phyloP scores from a whole-genome alignment of 1,140 invertebrate species.

The Teleogryllus occipitalis region DNA sequence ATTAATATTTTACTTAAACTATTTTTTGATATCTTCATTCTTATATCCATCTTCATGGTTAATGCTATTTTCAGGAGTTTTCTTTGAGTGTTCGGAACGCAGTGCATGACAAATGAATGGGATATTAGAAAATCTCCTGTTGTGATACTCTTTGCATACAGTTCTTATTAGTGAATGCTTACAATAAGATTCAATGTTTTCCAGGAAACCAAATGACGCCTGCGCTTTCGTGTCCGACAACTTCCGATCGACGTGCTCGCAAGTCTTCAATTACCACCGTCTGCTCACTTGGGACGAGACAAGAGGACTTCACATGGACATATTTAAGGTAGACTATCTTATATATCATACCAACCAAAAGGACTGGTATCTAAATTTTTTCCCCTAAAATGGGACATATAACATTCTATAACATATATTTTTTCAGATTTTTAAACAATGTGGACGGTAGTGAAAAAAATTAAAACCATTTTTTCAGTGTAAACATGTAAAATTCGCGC shows the following conservation, averaged over 20 bases:
- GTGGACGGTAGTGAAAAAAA: no score
- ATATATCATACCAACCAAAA: not conserved
- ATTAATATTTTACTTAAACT: no score
- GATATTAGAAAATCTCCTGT: not conserved
- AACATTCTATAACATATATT: no score
- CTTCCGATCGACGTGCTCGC: constrained; percentile 70
- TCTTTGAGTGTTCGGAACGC: not conserved
- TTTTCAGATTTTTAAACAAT: no score
- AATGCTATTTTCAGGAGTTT: not conserved
- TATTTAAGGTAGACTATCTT: constrained; percentile 55
- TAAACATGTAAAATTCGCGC: no score
- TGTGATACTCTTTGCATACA: no score
- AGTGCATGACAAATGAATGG: not conserved
- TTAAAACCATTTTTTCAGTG: no score
- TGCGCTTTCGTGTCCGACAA: constrained; percentile 73
- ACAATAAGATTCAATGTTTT: constrained; percentile 27
- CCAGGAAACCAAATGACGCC: constrained; percentile 60
- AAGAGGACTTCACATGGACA: constrained; percentile 74
- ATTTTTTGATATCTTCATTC: no score
- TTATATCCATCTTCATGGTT: not conserved
- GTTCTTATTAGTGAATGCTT: not conserved
- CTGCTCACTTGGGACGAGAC: constrained; percentile 74
- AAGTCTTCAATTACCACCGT: constrained; percentile 82
- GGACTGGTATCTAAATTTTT: no score
- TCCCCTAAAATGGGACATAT: no score